Evolutionary conservation across 2,888 invertebrate species (phyloP).

Genomic region (Tricholauxania praeusta): DNA sequence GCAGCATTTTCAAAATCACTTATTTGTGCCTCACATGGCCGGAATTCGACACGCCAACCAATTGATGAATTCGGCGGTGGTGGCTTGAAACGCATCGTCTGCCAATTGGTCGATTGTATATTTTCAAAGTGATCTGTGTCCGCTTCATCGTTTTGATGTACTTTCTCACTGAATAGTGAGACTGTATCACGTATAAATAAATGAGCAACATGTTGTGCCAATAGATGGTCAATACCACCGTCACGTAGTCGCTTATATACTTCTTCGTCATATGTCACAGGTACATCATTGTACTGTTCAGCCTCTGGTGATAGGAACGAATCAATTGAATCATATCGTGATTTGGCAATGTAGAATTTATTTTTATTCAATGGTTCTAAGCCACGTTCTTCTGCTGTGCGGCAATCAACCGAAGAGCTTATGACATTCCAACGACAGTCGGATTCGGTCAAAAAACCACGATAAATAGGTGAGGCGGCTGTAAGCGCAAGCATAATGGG

Average conservation of each 20-base stretch:
- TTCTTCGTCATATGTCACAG: conserved; percentile 85
- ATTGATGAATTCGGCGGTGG: conserved; percentile 96
- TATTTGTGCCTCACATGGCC: conserved; percentile 97
- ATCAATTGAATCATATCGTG: conserved; percentile 97
- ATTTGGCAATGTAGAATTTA: conserved; percentile 90
- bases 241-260: conserved; percentile 86
- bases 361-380: conserved; percentile 77
- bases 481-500: conserved; percentile 97
- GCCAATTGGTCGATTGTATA: conserved; percentile 99
- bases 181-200: conserved; percentile 98
- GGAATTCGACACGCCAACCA: conserved; percentile 99
- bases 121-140: conserved; percentile 99
- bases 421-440: conserved; percentile 99
- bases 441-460: conserved; percentile 93
- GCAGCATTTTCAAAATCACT: conserved; percentile 99
- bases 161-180: conserved; percentile 93
- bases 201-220: conserved; percentile 97
- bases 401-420: conserved; percentile 94
- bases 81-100: conserved; percentile 98
- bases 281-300: conserved; percentile 94
- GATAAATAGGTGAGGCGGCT: conserved; percentile 94
- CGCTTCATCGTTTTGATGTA: conserved; percentile 91
- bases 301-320: conserved; percentile 93
- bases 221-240: conserved; percentile 90
- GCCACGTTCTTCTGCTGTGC: conserved; percentile 93